phyloP scores from a whole-genome alignment of 2,888 invertebrate genomes.

The Troides aeacus region DNA sequence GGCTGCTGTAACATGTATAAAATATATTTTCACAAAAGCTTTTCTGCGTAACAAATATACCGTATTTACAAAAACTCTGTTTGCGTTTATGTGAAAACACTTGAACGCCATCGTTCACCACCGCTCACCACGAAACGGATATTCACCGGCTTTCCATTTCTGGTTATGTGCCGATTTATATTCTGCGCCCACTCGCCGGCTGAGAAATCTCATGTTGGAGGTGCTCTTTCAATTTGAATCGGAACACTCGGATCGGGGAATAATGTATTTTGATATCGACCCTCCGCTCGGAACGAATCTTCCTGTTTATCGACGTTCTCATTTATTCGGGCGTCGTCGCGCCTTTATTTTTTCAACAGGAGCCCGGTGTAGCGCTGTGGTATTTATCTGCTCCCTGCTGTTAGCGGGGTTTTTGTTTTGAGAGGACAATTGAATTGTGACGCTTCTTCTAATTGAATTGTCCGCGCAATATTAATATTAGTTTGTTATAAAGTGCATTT shows the following conservation, averaged over 20 bases:
- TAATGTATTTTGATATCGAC: slow-evolving; percentile 80
- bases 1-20: neutral
- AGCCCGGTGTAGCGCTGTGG: slow-evolving; percentile 60
- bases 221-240: slow-evolving; percentile 81
- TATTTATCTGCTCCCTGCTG: slow-evolving; percentile 73
- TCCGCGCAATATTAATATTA: slow-evolving; percentile 51
- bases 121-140: slow-evolving; percentile 68
- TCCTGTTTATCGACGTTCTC: slow-evolving; percentile 79
- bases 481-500: slow-evolving; percentile 6
- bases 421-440: slow-evolving; percentile 65
- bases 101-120: slow-evolving; percentile 51
- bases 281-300: slow-evolving; percentile 75
- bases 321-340: slow-evolving; percentile 79
- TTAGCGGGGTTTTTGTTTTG: slow-evolving; percentile 74
- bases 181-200: slow-evolving; percentile 79
- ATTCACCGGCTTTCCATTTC: slow-evolving; percentile 76
- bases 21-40: slow-evolving; percentile 1
- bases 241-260: slow-evolving; percentile 80
- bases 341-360: slow-evolving; percentile 77
- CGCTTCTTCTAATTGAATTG: slow-evolving; percentile 70
- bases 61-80: slow-evolving; percentile 19
- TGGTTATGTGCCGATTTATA: slow-evolving; percentile 80
- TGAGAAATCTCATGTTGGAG: slow-evolving; percentile 80
- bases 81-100: slow-evolving; percentile 33
- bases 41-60: slow-evolving; percentile 8